phyloP scores from a whole-genome alignment of 2,797 vertebrate genomes.

The Poeciliopsis presidionis region DNA sequence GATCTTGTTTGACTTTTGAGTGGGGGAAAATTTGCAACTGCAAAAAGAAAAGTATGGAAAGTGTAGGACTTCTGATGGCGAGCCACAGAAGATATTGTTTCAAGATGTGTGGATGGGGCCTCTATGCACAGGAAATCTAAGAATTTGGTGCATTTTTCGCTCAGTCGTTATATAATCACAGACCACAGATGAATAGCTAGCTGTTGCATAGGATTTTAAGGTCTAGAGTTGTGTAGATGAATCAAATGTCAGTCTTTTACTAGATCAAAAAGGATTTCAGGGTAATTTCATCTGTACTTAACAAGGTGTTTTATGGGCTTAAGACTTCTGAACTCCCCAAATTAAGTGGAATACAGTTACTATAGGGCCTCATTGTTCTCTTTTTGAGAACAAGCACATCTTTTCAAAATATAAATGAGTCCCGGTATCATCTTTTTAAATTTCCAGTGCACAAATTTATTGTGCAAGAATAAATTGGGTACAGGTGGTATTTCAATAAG shows the following conservation, averaged over 20 bases:
- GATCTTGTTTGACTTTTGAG: slow-evolving; percentile 67
- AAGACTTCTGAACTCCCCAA: slow-evolving; percentile 54
- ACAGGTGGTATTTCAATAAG: slow-evolving; percentile 20
- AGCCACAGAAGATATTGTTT: slow-evolving; percentile 78
- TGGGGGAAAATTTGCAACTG: slow-evolving; percentile 70
- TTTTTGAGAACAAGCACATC: slow-evolving; percentile 37
- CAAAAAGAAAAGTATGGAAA: slow-evolving; percentile 73
- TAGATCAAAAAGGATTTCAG: slow-evolving; percentile 52
- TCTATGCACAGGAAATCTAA: slow-evolving; percentile 66
- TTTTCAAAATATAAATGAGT: slow-evolving; percentile 36
- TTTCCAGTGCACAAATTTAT: slow-evolving; percentile 22
- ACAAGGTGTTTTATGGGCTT: slow-evolving; percentile 48
- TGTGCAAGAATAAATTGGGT: slow-evolving; percentile 43
- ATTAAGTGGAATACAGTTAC: slow-evolving; percentile 34
- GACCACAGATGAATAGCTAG: slow-evolving; percentile 48
- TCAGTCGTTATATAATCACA: slow-evolving; percentile 60
- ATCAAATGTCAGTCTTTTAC: slow-evolving; percentile 54
- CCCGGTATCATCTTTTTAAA: slow-evolving; percentile 50
- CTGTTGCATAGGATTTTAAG: slow-evolving; percentile 55
- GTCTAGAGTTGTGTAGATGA: slow-evolving; percentile 44
- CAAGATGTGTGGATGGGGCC: slow-evolving; percentile 77
- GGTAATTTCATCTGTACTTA: slow-evolving; percentile 63
- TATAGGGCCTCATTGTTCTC: slow-evolving; percentile 17
- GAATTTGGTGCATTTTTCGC: slow-evolving; percentile 66
- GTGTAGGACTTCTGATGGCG: slow-evolving; percentile 74